Base-by-base conservation (phyloP, 2,888 invertebrate genomes). In the Agrotis clavis region DNA sequence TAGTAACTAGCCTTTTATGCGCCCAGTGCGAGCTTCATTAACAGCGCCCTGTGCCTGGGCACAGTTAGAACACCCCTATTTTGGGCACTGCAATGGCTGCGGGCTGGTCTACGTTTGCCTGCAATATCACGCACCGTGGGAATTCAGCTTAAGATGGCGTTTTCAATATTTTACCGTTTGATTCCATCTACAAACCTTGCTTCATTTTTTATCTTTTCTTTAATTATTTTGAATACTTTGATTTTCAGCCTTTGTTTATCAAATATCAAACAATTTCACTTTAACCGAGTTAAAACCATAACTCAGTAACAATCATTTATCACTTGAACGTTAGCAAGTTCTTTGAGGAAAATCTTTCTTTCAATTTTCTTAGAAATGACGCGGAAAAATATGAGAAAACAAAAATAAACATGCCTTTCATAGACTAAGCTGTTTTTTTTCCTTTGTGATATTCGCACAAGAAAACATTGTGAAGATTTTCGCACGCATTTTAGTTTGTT, bases 271-370 rank as follows among this genome's bases (percentile, higher is more conserved):
- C n/a, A 61, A 56, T 1, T 35, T 61, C n/a, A 21, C n/a, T 2
- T 51, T n/a, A 21, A 61, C 11, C 19, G 9, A 30, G n/a, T 53
- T 35, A 30, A 6, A 16, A 9, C 30, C 35, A 62, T 79, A 51
- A 74, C 16, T 79, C 74, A 41, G 35, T 67, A 35, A 25, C 50
- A 19, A 66, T 76, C 45, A 67, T 76, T 73, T 63, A 80, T 62
- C 57, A 79, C 62, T 74, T 51, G 48, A 45, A 41, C 25, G 56
- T 48, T 74, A 63, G 51, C 19, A 57, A 62, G 47, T 57, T 45
- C 13, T 21, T 59, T 51, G 57, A 71, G 80, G 74, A 79, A 79
- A 74, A 74, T 59, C 56, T 57, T 51, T 74, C 19, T 0, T 47
- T 62, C 18, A 19, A 13, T 74, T 57, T 48, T n/a, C 25, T 57